These are phyloP conservation scores for Dicycla oo DNA, from an alignment of 2,888 invertebrate species.

Conservation along the genomic window DNA sequence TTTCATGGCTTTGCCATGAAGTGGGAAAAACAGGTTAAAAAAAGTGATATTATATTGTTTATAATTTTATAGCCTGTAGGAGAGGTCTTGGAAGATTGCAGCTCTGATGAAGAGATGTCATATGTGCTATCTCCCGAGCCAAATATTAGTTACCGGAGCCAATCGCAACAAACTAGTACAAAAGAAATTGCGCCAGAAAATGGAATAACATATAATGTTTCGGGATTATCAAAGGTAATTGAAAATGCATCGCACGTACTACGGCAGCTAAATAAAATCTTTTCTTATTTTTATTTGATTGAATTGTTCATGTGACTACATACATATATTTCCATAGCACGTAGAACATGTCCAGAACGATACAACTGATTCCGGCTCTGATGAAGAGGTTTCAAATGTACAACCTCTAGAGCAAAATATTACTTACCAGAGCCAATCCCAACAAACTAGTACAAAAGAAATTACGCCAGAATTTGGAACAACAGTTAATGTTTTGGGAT, in stretches of 20 bases:
- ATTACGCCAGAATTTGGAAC: background rate
- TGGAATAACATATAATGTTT: background rate
- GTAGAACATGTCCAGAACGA: background rate
- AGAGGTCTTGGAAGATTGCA: background rate
- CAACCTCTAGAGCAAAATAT: background rate
- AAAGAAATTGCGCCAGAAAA: background rate
- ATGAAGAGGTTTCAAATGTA: background rate
- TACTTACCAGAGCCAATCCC: background rate
- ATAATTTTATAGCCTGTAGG: background rate
- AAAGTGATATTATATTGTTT: background rate
- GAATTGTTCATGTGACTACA: too few relatives aligned
- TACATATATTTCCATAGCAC: background rate
- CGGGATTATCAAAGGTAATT: constrained; percentile 11
- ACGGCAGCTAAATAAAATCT: too few relatives aligned
- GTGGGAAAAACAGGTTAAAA: too few relatives aligned
- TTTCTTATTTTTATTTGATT: too few relatives aligned
- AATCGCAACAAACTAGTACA: background rate
- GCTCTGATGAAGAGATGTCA: background rate
- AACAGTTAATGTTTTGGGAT: background rate
- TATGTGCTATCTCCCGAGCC: background rate
- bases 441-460: background rate
- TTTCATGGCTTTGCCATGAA: background rate
- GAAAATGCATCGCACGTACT: too few relatives aligned
- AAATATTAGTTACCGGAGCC: background rate
- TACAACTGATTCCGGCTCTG: background rate